These are phyloP conservation scores for Drosophila greeni DNA, from an alignment of 2,888 invertebrate genomes.

Conservation along the genomic window DNA sequence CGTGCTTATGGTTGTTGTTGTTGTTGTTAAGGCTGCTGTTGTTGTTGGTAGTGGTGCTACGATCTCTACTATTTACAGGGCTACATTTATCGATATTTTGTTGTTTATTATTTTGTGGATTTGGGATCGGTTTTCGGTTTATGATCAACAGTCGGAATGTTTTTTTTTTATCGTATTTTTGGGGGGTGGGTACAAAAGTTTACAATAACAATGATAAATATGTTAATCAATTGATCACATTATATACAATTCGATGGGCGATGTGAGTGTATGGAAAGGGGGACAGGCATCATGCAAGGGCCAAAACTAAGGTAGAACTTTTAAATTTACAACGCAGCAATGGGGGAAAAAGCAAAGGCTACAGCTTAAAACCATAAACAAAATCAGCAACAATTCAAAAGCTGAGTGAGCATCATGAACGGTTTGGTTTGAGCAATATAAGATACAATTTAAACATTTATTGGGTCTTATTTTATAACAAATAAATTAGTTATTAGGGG, in stretches of 20 bases:
- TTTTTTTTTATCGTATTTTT: slow-evolving; percentile 35
- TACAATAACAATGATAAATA: slow-evolving; percentile 70
- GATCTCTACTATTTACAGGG: slow-evolving; percentile 76
- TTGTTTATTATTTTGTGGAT: slow-evolving; percentile 19
- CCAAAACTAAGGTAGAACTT: neutral
- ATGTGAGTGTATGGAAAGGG: slow-evolving; percentile 25
- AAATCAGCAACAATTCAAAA: slow-evolving; percentile 27
- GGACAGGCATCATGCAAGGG: slow-evolving; percentile 14
- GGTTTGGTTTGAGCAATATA: neutral
- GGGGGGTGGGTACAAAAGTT: slow-evolving; percentile 63
- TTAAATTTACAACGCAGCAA: neutral
- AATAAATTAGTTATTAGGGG: neutral
- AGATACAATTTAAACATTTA: slow-evolving; percentile 14
- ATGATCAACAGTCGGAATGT: slow-evolving; percentile 65
- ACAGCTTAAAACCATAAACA: slow-evolving; percentile 6
- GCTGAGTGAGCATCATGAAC: slow-evolving; percentile 5
- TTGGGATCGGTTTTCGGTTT: slow-evolving; percentile 41
- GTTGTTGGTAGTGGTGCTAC: slow-evolving; percentile 62
- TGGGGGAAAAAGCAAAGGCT: neutral
- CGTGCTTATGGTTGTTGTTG: slow-evolving; percentile 44
- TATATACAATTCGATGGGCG: slow-evolving; percentile 63
- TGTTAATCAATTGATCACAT: slow-evolving; percentile 67
- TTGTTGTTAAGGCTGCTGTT: slow-evolving; percentile 49
- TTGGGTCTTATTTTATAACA: neutral
- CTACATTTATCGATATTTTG: slow-evolving; percentile 58